Percentiles rank a stretch among this genome's conserved stretches.
Conservation (phyloP, 53 echinoderm and acorn worm genomes). For the Luidia sarsii region DNA sequence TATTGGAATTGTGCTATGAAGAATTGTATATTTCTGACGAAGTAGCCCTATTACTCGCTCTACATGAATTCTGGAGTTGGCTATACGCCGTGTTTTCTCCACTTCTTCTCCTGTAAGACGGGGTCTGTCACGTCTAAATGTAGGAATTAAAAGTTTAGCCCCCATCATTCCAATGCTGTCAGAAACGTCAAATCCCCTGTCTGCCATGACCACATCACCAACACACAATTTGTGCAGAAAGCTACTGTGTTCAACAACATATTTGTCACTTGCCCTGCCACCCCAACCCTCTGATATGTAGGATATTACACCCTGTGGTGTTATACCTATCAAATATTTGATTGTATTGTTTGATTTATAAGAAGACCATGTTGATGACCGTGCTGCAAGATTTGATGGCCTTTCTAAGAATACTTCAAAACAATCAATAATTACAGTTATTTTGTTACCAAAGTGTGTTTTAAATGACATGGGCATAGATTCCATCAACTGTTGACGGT, state of each 20-base stretch:
- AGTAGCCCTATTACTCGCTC: conserved; percentile 58
- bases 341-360: conserved; percentile 43
- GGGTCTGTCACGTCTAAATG: not conserved
- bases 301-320: conserved; percentile 42
- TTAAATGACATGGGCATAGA: conserved; percentile 2
- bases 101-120: conserved; percentile 37
- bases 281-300: conserved; percentile 54
- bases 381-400: not conserved
- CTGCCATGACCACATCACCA: conserved; percentile 44
- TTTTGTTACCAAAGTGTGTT: not conserved
- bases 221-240: conserved; percentile 17
- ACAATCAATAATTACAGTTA: conserved; percentile 14
- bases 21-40: conserved; percentile 45
- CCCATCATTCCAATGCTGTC: not conserved
- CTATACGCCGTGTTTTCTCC: conserved; percentile 28
- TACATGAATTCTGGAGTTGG: conserved; percentile 50
- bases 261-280: conserved; percentile 47
- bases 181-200: conserved; percentile 12
- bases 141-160: not conserved
- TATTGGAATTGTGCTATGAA: conserved; percentile 54
- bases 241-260: not conserved
- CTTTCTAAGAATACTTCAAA: conserved; percentile 23
- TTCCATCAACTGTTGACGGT: not conserved
- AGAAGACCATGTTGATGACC: conserved; percentile 23
- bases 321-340: conserved; percentile 37